A percentile compares a stretch with the other conserved stretches of the same genome.
Evolutionary conservation across 2,113 vertebrate species (phyloP).

Genomic region (Nesoenas mayeri): DNA sequence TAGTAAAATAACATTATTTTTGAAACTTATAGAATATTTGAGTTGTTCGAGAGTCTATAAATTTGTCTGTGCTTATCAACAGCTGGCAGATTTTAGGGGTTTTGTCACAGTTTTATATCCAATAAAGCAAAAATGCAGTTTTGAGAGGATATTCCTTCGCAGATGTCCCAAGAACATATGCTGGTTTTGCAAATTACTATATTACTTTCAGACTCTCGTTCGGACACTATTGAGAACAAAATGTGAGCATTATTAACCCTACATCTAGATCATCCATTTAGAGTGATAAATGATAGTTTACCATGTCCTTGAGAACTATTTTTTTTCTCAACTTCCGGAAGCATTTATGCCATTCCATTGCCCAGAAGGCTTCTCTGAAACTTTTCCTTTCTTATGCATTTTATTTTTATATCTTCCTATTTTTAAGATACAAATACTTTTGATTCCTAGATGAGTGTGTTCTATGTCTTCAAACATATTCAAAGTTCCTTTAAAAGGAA

Average conservation of each 20-base stretch:
- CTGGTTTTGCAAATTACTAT: not conserved
- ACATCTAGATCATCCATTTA: slow-evolving; percentile 24
- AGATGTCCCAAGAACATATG: not conserved
- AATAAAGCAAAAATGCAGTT: slow-evolving; percentile 9
- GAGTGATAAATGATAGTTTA: slow-evolving; percentile 25
- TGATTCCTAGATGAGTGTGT: not conserved
- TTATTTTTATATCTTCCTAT: not conserved
- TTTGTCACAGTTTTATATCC: not conserved
- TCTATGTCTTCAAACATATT: not conserved
- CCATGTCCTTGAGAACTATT: slow-evolving; percentile 27
- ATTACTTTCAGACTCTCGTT: slow-evolving; percentile 36
- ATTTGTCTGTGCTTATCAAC: not conserved
- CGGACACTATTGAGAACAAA: slow-evolving; percentile 42
- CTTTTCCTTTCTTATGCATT: not conserved
- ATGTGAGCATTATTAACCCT: slow-evolving; percentile 25
- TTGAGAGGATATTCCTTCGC: slow-evolving; percentile 25
- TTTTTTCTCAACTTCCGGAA: slow-evolving; percentile 22
- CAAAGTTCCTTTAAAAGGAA: not conserved
- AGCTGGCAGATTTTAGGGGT: not conserved
- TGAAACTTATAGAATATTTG: not conserved
- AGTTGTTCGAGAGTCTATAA: not conserved
- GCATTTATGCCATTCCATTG: not conserved
- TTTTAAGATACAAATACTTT: not conserved
- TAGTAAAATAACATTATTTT: not conserved
- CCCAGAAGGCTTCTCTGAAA: not conserved